Evolutionary conservation across 2,888 invertebrate genomes (phyloP), one percentile per base, ranked within the genome.

Genomic region (Pterostichus niger): DNA sequence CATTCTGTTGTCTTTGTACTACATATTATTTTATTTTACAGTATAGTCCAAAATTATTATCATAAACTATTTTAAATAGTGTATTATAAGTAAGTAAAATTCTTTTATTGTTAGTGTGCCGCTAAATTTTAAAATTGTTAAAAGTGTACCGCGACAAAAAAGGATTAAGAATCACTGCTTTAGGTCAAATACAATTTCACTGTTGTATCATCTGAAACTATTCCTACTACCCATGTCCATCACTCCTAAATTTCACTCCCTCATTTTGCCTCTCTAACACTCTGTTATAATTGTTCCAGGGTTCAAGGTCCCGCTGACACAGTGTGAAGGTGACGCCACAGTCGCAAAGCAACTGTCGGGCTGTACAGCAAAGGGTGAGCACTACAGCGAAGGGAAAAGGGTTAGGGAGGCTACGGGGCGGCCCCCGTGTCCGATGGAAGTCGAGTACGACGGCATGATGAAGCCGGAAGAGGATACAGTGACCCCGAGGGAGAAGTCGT

Each of bases 391-490:
- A 11, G 9, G 9, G 31, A 1, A 33, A 64, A 40, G 56, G 15
- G 61, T 17, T 49, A 75, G 40, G n/a, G 11, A 49, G 31, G 75
- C 24, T 49, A 49, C 75, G 75, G 52, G 75, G 75, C 9, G 13
- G 49, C 24, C 33, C 78, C 78, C 59, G 64, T 40, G 75, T 82
- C 82, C 75, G 6, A 82, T 82, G 82, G 82, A 82, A 82, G 75
- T 82, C 59, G 82, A 82, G 61, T 82, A 82, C 82, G 82, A 82
- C 82, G 82, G 56, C 46, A 82, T 75, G 82, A 82, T 82, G 82
- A 82, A 82, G 75, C 82, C 73, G 82, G 82, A 82, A 73, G 82
- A 82, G 59, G 82, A 82, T 44, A 56, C 82, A 33, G 75, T 82
- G 9, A 46, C 82, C 31, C 75, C 82, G 44, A 56, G 82, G 59